Evolutionary conservation across 2,797 vertebrate genomes (phyloP), one percentile per base, ranked within the genome.

Genomic region (Cirrhinus molitorella): DNA sequence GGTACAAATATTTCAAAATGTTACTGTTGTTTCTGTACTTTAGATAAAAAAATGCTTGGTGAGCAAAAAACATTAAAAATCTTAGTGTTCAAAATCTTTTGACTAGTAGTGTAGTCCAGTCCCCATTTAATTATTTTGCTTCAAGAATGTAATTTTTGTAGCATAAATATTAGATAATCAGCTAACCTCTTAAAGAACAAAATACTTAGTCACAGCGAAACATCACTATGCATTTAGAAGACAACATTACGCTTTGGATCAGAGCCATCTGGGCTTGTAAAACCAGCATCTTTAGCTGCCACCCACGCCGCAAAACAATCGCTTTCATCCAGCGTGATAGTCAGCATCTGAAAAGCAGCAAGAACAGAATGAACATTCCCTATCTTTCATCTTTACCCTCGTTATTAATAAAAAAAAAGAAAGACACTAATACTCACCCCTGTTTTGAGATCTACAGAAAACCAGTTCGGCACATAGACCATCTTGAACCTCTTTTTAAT

Each of bases 391-490:
- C 19, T 43, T 66, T 1, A 4, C 6, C 59, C 4, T 25, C n/a
- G 43, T 37, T 55, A 63, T 17, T 40, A 6, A 17, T 3, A 11
- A 19, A 53, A 28, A 45, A 53, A 28, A 45, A 51, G 37, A n/a
- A 19, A 9, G 23, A 17, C 11, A 16, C 14, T 72, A n/a, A 51
- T 3, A n/a, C 96, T 97, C 91, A 99, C 98, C 96, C 98, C 98
- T 0, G 98, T 99, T 95, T 99, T 99, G 88, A 99, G 95, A 91
- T 99, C 98, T 51, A 99, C 98, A 47, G 98, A 99, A 94, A 99
- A 99, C 98, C 98, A 99, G 90, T 99, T 99, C 92, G 98, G 98
- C 92, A 99, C 98, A 77, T 99, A 99, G 14, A 99, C 98, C 98
- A 99, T 99, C 95, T 99, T 99, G 94, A 99, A 99, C 81, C 96